These are phyloP conservation scores for Eurois occulta DNA, from an alignment of 2,888 invertebrate species.

Conservation along the genomic window DNA sequence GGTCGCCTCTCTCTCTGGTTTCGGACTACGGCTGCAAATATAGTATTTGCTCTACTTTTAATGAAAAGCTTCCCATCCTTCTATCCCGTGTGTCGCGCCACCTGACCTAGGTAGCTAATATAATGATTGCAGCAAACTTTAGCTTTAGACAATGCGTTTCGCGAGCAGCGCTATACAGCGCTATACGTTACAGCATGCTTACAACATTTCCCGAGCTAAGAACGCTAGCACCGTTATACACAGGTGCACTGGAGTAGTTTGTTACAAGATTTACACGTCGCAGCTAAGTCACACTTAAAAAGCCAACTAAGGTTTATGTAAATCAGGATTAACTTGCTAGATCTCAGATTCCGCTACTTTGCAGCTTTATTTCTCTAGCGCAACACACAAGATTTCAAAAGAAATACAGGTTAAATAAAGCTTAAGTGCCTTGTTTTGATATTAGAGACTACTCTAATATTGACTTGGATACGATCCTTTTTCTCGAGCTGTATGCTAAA, in stretches of 20 bases:
- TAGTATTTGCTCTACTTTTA: neutral
- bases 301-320: conserved; percentile 20
- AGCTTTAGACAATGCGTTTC: conserved; percentile 47
- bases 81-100: conserved; percentile 31
- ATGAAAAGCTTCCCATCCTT: neutral
- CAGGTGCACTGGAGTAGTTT: neutral
- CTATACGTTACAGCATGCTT: neutral
- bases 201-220: neutral
- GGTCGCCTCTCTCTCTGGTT: no score
- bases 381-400: neutral
- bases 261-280: conserved; percentile 22
- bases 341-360: neutral
- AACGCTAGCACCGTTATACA: neutral
- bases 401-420: neutral
- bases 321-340: conserved; percentile 10
- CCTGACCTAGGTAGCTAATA: conserved; percentile 41
- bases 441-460: neutral
- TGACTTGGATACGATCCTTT: neutral
- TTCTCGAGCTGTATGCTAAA: neutral
- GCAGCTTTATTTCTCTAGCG: neutral
- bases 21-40: neutral
- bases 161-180: conserved; percentile 2
- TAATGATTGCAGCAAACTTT: conserved; percentile 41
- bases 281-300: conserved; percentile 4
- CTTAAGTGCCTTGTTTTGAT: neutral